Percentiles rank a stretch among this genome's conserved stretches.
Evolutionary conservation across 1,140 invertebrate genomes (phyloP).

Genomic region (Pinna nobilis): DNA sequence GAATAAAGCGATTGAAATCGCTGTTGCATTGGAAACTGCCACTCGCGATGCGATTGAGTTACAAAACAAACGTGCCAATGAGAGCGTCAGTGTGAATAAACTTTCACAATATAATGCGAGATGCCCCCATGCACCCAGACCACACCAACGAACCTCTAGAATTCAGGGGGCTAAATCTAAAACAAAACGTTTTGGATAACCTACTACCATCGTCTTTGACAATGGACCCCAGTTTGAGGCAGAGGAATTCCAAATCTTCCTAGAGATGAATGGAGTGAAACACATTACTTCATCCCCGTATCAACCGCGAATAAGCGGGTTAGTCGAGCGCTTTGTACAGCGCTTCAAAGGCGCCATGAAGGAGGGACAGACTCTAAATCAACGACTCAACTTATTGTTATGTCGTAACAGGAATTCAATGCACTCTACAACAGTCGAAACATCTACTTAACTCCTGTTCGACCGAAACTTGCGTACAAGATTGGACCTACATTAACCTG

Average conservation of each 20-base stretch:
- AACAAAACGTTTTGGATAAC: conserved; percentile 71
- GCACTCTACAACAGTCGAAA: conserved; percentile 37
- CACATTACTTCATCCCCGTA: conserved; percentile 59
- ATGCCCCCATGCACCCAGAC: too few relatives aligned
- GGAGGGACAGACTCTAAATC: not conserved
- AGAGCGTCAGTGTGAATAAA: too few relatives aligned
- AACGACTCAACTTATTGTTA: conserved; percentile 22
- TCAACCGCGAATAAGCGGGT: conserved; percentile 67
- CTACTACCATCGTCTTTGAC: conserved; percentile 72
- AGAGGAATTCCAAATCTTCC: conserved; percentile 73
- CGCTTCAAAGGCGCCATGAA: conserved; percentile 37
- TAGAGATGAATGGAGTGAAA: conserved; percentile 69
- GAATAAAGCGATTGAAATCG: conserved; percentile 33
- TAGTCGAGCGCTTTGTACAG: conserved; percentile 50
- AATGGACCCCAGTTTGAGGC: conserved; percentile 74
- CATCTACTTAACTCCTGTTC: conserved; percentile 28
- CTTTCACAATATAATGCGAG: too few relatives aligned
- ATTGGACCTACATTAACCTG: conserved; percentile 25
- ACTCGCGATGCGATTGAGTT: conserved; percentile 26
- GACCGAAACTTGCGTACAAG: conserved; percentile 16
- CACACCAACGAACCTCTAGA: too few relatives aligned
- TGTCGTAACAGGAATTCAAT: conserved; percentile 37
- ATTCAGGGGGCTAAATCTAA: too few relatives aligned
- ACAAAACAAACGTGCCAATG: too few relatives aligned
- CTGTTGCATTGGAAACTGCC: conserved; percentile 42